A percentile compares a stretch with the other conserved stretches of the same genome.
These are phyloP conservation scores for Muschampia plurimacula DNA, from an alignment of 2,888 invertebrate genomes.

Conservation along the genomic window DNA sequence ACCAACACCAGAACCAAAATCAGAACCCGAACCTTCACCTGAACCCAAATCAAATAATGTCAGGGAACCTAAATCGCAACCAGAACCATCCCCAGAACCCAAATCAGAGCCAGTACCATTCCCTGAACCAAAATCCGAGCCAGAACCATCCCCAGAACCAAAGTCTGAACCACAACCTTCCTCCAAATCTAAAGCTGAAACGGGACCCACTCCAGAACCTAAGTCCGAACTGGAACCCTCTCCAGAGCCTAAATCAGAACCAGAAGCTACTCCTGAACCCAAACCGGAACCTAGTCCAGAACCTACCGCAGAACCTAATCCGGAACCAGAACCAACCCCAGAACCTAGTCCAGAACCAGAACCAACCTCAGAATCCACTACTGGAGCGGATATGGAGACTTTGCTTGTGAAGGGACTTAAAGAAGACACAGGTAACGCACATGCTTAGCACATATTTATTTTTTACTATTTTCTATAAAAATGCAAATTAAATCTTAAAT, in stretches of 20 bases:
- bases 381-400: conserved; percentile 78
- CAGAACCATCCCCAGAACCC: conserved; percentile 77
- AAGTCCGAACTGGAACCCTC: conserved; percentile 53
- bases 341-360: conserved; percentile 58
- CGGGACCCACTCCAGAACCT: conserved; percentile 78
- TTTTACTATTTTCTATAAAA: too few species aligned
- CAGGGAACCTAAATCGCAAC: conserved; percentile 54
- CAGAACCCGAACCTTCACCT: conserved; percentile 37
- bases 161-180: conserved; percentile 45
- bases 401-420: conserved; percentile 82
- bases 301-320: conserved; percentile 70
- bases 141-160: conserved; percentile 56
- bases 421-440: conserved; percentile 82
- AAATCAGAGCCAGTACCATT: conserved; percentile 50
- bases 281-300: conserved; percentile 74
- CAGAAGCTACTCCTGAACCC: conserved; percentile 67
- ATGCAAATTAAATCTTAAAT: too few species aligned
- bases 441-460: conserved; percentile 58
- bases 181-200: conserved; percentile 51
- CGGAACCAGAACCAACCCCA: conserved; percentile 67
- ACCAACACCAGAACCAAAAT: conserved; percentile 57
- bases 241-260: conserved; percentile 60
- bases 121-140: conserved; percentile 49
- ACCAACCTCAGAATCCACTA: conserved; percentile 62
- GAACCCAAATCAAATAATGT: conserved; percentile 44